Base-by-base conservation (phyloP, 2,113 vertebrate genomes). In the Hippocampus zosterae region DNA sequence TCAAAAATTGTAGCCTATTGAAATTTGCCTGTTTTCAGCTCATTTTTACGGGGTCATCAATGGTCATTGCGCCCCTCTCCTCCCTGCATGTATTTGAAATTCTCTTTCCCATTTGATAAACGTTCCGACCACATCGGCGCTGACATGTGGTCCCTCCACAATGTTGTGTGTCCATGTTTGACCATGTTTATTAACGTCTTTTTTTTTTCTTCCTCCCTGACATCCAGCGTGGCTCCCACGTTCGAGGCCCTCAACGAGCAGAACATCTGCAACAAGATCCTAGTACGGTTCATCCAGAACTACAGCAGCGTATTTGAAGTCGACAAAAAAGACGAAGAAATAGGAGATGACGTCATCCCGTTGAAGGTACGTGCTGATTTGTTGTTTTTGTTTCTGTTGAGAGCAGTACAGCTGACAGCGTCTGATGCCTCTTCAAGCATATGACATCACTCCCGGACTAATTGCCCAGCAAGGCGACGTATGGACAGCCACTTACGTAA, bases 261-360 rank as follows among this genome's bases (percentile, higher is more conserved):
- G 73, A 93, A 92, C 63, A 91, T 95, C 81, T 97, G 94, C 76
- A 98, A 98, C 87, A 95, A 93, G 74, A 94, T 98, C 77, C 94
- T 96, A 93, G 90, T 89, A 48, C 92, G 88, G 82, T 91, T 97
- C 75, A 92, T 98, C 75, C 94, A 94, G 90, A 94, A 93, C 85
- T 96, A 93, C 83, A 81, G 74, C 57, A 67, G 73, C 10, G 87
- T 97, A 60, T 97, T 98, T 85, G 92, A 95, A 76, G 42, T 13
- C 9, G 53, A 81, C 15, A 87, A 84, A 27, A 78, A 73, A 70
- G 68, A 78, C 37, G 56, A 78, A 71, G 87, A 84, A 16, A 83
- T 77, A 70, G 63, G 66, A n/a, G 89, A 92, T 21, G 90, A 84
- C 75, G 80, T 93, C 71, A 91, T 93, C 81, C 74, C 87, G 65